Conservation (phyloP, 2,888 invertebrate species). For the Portevinia maculata region DNA sequence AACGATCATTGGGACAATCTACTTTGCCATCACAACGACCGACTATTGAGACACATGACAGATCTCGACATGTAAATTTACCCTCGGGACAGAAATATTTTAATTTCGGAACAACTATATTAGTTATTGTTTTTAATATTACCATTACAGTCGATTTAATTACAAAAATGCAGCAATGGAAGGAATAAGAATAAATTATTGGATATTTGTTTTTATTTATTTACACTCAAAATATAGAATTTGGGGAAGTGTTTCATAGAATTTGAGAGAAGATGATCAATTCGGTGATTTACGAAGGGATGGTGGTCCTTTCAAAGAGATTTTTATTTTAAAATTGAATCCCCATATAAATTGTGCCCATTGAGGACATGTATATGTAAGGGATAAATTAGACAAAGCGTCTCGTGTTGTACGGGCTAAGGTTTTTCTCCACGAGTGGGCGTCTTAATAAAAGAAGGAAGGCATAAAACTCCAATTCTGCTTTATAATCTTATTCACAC, state of each 20-base stretch:
- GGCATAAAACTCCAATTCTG: too few relatives aligned
- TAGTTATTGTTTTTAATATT: conserved; percentile 23
- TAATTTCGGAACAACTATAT: conserved; percentile 79
- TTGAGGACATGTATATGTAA: too few relatives aligned
- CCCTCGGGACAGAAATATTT: conserved; percentile 83
- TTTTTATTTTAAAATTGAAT: not conserved
- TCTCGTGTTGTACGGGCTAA: too few relatives aligned
- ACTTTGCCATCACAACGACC: conserved; percentile 89
- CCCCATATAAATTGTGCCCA: not conserved
- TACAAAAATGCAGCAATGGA: conserved; percentile 56
- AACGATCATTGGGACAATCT: conserved; percentile 88
- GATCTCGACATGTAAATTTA: conserved; percentile 89
- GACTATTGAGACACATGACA: conserved; percentile 88
- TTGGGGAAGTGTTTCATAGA: conserved; percentile 4
- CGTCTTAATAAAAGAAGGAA: too few relatives aligned
- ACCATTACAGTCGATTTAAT: conserved; percentile 42
- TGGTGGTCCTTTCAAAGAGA: not conserved
- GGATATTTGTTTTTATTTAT: conserved; percentile 17
- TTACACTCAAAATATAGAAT: not conserved
- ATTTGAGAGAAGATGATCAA: conserved; percentile 5
- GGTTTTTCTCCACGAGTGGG: too few relatives aligned
- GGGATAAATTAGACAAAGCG: too few relatives aligned
- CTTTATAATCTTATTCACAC: too few relatives aligned
- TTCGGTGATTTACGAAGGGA: too few relatives aligned
- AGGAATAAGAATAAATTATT: conserved; percentile 3